Percentiles rank a stretch among this genome's conserved stretches.
Conservation (phyloP, 2,888 invertebrate species). For the Furcula furcula region DNA sequence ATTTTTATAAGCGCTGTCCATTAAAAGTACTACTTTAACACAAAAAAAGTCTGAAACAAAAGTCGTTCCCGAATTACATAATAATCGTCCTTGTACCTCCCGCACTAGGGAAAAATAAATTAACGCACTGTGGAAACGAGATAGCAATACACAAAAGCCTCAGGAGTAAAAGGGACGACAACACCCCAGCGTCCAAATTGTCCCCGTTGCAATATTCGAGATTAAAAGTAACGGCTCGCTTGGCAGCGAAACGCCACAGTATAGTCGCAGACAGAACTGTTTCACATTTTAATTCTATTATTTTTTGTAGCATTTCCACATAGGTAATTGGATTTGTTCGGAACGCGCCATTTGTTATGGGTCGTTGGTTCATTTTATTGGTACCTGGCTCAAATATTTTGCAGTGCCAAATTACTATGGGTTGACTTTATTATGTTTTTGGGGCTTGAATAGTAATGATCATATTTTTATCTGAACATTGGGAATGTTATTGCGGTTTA, state of each 20-base stretch:
- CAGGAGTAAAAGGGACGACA: conserved; percentile 28
- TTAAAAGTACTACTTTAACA: not conserved
- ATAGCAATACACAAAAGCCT: conserved; percentile 10
- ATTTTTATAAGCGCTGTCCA: too few relatives aligned
- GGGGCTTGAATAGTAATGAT: not conserved
- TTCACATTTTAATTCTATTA: conserved; percentile 17
- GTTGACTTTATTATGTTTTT: not conserved
- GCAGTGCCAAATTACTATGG: conserved; percentile 26
- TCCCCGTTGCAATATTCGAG: conserved; percentile 74
- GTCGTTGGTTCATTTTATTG: conserved; percentile 30
- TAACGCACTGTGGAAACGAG: conserved; percentile 28
- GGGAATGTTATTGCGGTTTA: too few relatives aligned
- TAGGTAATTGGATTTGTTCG: conserved; percentile 35
- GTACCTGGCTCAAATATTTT: conserved; percentile 4
- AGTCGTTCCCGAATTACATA: conserved; percentile 22
- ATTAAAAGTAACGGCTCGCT: conserved; percentile 77
- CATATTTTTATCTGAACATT: not conserved
- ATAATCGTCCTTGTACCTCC: conserved; percentile 29
- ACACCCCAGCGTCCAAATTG: conserved; percentile 58
- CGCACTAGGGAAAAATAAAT: conserved; percentile 33
- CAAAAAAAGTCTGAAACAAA: not conserved
- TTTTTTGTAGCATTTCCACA: conserved; percentile 33
- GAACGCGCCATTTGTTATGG: conserved; percentile 24
- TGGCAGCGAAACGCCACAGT: conserved; percentile 55
- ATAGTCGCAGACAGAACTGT: conserved; percentile 45